Evolutionary conservation across 2,888 invertebrate species (phyloP).

Genomic region (Silvanus unidentatus): DNA sequence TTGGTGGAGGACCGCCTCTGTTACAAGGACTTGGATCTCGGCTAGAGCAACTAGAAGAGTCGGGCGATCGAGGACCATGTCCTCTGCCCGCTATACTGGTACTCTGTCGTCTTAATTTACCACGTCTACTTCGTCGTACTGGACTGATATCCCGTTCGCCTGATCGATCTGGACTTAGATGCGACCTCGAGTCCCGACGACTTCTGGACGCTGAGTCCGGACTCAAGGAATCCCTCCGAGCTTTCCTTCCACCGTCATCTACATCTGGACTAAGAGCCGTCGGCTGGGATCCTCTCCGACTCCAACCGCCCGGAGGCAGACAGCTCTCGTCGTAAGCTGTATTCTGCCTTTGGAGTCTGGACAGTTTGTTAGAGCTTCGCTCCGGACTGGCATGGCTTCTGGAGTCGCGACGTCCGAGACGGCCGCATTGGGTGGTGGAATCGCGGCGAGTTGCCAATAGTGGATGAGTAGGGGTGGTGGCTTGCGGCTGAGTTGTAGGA

Average conservation of each 20-base stretch:
- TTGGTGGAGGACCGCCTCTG: constrained; percentile 49
- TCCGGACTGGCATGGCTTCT: constrained; percentile 62
- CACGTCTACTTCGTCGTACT: constrained; percentile 62
- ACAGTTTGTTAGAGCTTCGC: constrained; percentile 45
- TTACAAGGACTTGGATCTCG: constrained; percentile 81
- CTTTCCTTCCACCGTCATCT: constrained; percentile 62
- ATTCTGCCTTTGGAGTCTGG: constrained; percentile 71
- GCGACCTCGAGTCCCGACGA: constrained; percentile 69
- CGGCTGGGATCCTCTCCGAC: constrained; percentile 75
- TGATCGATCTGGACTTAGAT: constrained; percentile 68
- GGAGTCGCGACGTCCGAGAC: constrained; percentile 60
- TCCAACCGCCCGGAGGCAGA: constrained; percentile 58
- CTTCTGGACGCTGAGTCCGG: constrained; percentile 80
- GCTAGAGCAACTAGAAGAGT: constrained; percentile 74
- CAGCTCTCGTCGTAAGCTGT: constrained; percentile 84
- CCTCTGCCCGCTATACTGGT: constrained; percentile 60
- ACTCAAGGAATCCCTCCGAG: constrained; percentile 79
- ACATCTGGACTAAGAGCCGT: constrained; percentile 75
- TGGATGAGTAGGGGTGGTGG: constrained; percentile 50
- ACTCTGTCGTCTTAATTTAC: constrained; percentile 70
- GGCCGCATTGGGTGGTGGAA: constrained; percentile 78
- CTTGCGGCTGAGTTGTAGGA: constrained; percentile 38
- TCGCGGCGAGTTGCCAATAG: constrained; percentile 59
- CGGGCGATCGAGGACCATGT: constrained; percentile 54
- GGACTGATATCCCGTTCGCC: constrained; percentile 79